These are phyloP conservation scores for Arizona elegans DNA, from an alignment of 2,113 vertebrate genomes.

Conservation along the genomic window DNA sequence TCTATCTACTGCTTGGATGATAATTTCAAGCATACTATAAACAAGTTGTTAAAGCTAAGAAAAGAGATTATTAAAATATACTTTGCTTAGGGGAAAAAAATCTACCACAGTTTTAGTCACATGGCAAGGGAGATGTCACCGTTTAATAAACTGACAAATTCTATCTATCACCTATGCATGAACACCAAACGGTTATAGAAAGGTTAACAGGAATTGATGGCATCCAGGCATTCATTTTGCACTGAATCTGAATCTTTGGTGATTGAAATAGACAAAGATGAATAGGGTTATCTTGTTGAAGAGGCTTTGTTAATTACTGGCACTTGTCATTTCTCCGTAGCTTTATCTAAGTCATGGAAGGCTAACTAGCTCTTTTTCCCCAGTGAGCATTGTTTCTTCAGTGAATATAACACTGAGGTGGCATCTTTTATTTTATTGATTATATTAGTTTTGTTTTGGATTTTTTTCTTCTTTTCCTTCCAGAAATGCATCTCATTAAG, in stretches of 20 bases:
- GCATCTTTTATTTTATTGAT: conserved; percentile 37
- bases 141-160: conserved; percentile 93
- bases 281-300: conserved; percentile 88
- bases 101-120: conserved; percentile 68
- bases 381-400: conserved; percentile 83
- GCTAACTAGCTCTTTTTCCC: conserved; percentile 86
- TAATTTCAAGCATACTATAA: conserved; percentile 5
- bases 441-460: not conserved
- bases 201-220: conserved; percentile 94
- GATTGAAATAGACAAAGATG: conserved; percentile 95
- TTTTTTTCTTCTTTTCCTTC: conserved; percentile 58
- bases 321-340: conserved; percentile 86
- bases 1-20: not conserved
- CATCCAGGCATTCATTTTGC: conserved; percentile 88
- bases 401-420: conserved; percentile 83
- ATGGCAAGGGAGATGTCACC: conserved; percentile 72
- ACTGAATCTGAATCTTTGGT: conserved; percentile 79
- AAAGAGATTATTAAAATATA: conserved; percentile 68
- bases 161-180: conserved; percentile 86
- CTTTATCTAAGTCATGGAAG: conserved; percentile 88
- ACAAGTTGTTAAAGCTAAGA: conserved; percentile 40
- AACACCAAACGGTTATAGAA: conserved; percentile 84
- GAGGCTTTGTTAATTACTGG: conserved; percentile 89
- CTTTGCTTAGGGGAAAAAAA: conserved; percentile 63
- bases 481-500: conserved; percentile 85